These are phyloP conservation scores for Fratercula arctica DNA, from an alignment of 2,797 vertebrate genomes.

Conservation along the genomic window DNA sequence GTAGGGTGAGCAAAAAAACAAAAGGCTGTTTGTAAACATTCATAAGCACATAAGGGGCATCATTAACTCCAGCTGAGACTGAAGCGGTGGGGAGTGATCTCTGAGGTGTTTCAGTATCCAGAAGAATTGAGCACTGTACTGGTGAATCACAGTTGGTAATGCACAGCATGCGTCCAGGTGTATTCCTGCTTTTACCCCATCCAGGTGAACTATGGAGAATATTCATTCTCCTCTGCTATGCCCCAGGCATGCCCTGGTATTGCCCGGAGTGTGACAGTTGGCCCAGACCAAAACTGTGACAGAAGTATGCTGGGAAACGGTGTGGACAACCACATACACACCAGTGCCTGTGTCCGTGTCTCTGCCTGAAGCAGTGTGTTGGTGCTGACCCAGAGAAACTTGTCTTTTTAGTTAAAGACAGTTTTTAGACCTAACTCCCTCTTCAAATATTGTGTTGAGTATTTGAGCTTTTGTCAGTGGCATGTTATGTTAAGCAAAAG, in stretches of 20 bases:
- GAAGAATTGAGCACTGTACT: not conserved
- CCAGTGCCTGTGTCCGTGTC: no score
- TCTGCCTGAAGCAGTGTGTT: not conserved
- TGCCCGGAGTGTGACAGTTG: accelerated
- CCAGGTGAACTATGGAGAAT: not conserved
- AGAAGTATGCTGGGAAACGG: not conserved
- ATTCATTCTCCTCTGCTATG: not conserved
- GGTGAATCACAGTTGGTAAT: not conserved
- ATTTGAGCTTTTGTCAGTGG: not conserved
- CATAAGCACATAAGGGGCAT: not conserved
- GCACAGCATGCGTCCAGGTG: not conserved
- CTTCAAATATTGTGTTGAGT: not conserved
- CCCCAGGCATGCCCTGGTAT: not conserved
- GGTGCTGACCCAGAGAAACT: not conserved
- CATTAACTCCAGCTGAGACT: not conserved
- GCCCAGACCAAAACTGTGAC: not conserved
- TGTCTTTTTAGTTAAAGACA: not conserved
- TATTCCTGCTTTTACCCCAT: not conserved
- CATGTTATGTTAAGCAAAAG: not conserved
- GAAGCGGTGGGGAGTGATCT: not conserved
- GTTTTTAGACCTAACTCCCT: not conserved
- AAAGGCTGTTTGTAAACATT: not conserved
- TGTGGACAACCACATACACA: not conserved
- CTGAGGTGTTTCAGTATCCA: not conserved
- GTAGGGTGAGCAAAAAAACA: not conserved